Evolutionary conservation across 2,888 invertebrate species (phyloP).

Genomic region (Prosapia bicincta): DNA sequence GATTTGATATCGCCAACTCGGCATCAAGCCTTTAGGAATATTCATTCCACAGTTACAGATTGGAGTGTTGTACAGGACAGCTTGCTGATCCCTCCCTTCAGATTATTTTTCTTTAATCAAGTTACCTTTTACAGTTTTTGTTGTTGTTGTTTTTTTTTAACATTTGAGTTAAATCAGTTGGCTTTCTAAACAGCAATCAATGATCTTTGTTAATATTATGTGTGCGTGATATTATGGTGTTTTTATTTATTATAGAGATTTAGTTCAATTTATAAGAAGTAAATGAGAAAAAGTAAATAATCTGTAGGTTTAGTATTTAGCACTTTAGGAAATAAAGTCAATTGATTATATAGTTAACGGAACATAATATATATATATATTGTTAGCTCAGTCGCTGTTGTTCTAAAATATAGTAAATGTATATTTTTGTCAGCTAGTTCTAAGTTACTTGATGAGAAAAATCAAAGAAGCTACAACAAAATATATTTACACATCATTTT

Average conservation of each 20-base stretch:
- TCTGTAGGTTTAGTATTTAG: conserved; percentile 24
- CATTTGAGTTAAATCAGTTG: neutral
- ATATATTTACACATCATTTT: neutral
- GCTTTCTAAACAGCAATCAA: neutral
- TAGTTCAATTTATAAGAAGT: neutral
- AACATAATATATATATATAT: conserved; percentile 28
- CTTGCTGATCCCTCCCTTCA: neutral
- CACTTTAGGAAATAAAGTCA: conserved; percentile 32
- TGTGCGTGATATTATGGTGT: neutral
- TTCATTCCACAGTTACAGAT: neutral
- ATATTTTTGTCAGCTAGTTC: conserved; percentile 28
- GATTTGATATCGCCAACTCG: neutral
- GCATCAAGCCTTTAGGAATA: neutral
- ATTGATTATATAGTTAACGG: conserved; percentile 31
- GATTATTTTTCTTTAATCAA: neutral
- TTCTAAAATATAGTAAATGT: conserved; percentile 23
- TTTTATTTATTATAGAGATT: conserved; percentile 2
- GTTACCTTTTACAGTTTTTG: neutral
- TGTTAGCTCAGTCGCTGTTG: conserved; percentile 24
- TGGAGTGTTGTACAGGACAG: neutral
- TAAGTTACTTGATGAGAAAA: conserved; percentile 7
- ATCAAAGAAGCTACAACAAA: neutral
- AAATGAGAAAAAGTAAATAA: neutral
- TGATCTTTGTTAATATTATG: neutral
- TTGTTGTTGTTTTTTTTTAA: neutral